These are phyloP conservation scores for Strigops habroptila DNA, from an alignment of 2,113 vertebrate genomes.

Conservation along the genomic window DNA sequence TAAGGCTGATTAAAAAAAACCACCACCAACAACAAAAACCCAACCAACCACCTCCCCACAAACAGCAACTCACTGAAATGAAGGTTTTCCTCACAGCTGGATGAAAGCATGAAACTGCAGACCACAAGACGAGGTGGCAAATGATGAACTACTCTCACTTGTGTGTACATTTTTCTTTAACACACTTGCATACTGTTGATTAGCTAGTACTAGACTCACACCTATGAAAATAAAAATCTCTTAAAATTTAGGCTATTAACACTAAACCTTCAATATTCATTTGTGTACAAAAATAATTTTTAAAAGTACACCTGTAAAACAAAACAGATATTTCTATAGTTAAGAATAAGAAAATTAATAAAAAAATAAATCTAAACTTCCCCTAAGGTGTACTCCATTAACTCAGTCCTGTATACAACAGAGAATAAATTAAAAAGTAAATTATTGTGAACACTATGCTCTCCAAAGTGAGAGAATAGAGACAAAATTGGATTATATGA, in stretches of 20 bases:
- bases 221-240: not conserved
- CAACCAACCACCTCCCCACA: not conserved
- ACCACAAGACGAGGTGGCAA: not conserved
- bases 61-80: not conserved
- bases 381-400: not conserved
- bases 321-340: not conserved
- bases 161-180: not conserved
- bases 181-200: not conserved
- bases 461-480: not conserved
- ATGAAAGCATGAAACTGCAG: slow-evolving; percentile 18
- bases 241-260: not conserved
- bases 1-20: not conserved
- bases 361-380: not conserved
- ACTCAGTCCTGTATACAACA: not conserved
- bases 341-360: not conserved
- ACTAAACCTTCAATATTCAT: not conserved
- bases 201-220: not conserved
- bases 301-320: not conserved
- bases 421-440: not conserved
- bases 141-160: not conserved
- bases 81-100: not conserved
- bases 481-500: not conserved
- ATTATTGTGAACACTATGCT: not conserved
- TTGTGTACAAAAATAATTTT: slow-evolving; percentile 11
- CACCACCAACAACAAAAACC: not conserved